Evolutionary conservation across 2,113 vertebrate genomes (phyloP), one percentile per base, ranked within the genome.

Genomic region (Elachura formosa): DNA sequence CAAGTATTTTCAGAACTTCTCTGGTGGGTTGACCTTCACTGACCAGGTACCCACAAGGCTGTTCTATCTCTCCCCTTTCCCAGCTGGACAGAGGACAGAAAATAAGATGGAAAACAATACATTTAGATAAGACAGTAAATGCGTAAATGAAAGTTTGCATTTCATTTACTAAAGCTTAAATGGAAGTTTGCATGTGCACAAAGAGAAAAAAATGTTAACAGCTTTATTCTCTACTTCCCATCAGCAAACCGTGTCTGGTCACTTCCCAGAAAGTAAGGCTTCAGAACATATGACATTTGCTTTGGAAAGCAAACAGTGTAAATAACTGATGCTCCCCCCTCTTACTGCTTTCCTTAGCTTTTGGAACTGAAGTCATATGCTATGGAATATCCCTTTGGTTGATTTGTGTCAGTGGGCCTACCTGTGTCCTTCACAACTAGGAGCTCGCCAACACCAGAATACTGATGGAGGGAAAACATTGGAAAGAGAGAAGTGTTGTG

Each of bases 11-110:
- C 67, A 83, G 26, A 43, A 87, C 38, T 87, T 28, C 21, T 63
- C 24, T 43, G 26, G 11, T 49, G 9, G 21, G 34, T 24, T 63
- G 49, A 56, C 26, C 17, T 72, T 64, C 19, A 21, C 3, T 55
- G 34, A 41, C 14, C 22, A 56, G 49, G 34, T 41, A 49, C 11
- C 34, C 66, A 45, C 0, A 1, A 5, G 11, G 56, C 31, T 0
- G 0, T 17, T 63, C 13, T 41, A 34, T 41, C 41, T 48, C 29
- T 41, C 14, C 18, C 11, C 10, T 2, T 56, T 49, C 36, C 25
- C 31, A 72, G 12, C 3, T 13, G 31, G 26, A 36, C 8, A 31
- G 34, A 21, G 21, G 4, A 34, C 9, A 48, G 31, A 64, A 72
- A 64, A 5, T 28, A 36, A 41, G 34, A 72, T 15, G 10, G 21